A percentile compares a stretch with the other conserved stretches of the same genome.
Conservation (phyloP, 2,113 vertebrate genomes). For the Dicrurus megarhynchus region DNA sequence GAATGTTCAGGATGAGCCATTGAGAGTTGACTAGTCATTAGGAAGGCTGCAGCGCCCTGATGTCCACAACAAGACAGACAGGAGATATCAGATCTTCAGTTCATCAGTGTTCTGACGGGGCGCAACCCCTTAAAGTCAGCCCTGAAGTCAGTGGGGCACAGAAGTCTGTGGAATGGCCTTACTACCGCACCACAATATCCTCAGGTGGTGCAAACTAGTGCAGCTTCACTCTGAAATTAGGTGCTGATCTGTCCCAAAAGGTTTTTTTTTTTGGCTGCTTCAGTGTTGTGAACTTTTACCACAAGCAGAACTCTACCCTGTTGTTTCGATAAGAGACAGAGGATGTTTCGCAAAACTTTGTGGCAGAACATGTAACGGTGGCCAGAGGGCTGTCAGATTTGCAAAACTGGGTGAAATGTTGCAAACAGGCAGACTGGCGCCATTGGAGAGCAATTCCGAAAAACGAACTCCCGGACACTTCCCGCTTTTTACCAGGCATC, state of each 20-base stretch:
- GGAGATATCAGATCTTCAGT: neutral
- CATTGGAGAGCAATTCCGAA: conserved; percentile 40
- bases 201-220: neutral
- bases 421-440: conserved; percentile 59
- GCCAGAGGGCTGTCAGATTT: conserved; percentile 68
- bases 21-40: neutral
- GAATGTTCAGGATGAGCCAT: neutral
- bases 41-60: neutral
- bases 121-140: neutral
- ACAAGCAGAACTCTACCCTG: conserved; percentile 37
- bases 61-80: neutral
- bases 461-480: neutral
- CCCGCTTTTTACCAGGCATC: neutral
- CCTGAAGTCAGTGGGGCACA: neutral
- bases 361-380: conserved; percentile 52
- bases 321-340: conserved; percentile 61
- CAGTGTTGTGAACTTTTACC: conserved; percentile 63
- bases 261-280: neutral
- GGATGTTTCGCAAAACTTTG: conserved; percentile 63
- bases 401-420: conserved; percentile 72
- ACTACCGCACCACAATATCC: neutral
- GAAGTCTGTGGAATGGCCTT: neutral
- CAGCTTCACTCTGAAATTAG: neutral
- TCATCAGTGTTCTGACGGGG: neutral
- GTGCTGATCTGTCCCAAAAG: neutral